Evolutionary conservation across 2,888 invertebrate genomes (phyloP), one percentile per base, ranked within the genome.

Genomic region (Azorinus chamasolen): DNA sequence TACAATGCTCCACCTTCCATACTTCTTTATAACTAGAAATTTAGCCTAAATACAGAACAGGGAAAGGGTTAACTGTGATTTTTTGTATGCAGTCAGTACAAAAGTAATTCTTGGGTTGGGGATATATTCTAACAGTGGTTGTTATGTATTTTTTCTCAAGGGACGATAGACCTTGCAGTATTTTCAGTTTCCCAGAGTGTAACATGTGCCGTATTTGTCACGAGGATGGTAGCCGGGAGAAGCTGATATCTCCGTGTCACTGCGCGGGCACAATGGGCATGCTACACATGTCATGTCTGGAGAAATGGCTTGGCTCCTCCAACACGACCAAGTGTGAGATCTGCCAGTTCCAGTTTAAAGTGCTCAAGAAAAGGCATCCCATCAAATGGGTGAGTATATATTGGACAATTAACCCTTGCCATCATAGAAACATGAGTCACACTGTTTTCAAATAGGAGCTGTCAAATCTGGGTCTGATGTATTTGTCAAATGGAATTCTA

Each of bases 261-360:
- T 95, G 95, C 88, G 91, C 87, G 58, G 96, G 96, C 0, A 95
- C 96, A 1, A 95, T 96, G 83, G 96, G 96, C 0, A 94, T 95
- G 73, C 95, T 96, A 14, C 96, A 96, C 91, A 94, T 95, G 4
- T 94, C 95, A 69, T 96, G 96, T 90, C 93, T 96, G 83, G 96
- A 96, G 92, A 94, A 95, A 70, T 96, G 96, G 96, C 93, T 96
- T 41, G 94, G 94, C 25, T 91, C 94, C 2, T 96, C 96, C 1
- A 96, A 96, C 89, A 95, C 96, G 0, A 96, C 96, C 39, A 95
- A 95, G 72, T 96, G 96, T 90, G 96, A 96, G 90, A 94, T 96
- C 20, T 96, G 96, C 91, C 95, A 95, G 25, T 95, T 95, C 58
- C 93, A 94, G 63, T 96, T 96, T 88, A 92, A 94, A 22, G 95